Conservation (phyloP, 1,140 invertebrate genomes). For the Euwallacea similis region DNA sequence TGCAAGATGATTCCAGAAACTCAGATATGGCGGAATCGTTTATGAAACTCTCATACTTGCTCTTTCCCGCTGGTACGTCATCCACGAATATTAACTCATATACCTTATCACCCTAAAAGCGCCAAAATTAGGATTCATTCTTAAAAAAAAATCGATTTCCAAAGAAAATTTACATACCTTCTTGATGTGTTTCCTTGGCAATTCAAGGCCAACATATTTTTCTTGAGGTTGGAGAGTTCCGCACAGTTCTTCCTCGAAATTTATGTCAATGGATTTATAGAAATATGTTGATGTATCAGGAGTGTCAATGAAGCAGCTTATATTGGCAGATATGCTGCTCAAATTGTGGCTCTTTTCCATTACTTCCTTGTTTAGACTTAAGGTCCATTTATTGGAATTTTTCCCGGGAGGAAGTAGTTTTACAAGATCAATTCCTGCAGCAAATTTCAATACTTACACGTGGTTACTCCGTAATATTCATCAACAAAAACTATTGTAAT, state of each 20-base stretch:
- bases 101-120: not conserved
- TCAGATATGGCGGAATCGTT: not conserved
- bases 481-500: too few relatives aligned
- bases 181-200: not conserved
- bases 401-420: too few relatives aligned
- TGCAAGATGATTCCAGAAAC: not conserved
- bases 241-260: not conserved
- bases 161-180: not conserved
- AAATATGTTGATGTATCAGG: not conserved
- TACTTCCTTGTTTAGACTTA: too few relatives aligned
- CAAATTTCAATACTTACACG: too few relatives aligned
- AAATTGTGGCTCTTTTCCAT: too few relatives aligned
- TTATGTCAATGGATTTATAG: not conserved
- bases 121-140: not conserved
- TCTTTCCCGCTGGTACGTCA: not conserved
- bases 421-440: too few relatives aligned
- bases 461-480: too few relatives aligned
- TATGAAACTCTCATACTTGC: conserved; percentile 8
- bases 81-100: conserved; percentile 12
- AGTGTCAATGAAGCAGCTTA: conserved; percentile 4
- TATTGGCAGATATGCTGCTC: not conserved
- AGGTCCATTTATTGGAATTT: too few relatives aligned
- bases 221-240: not conserved
- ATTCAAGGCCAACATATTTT: not conserved
- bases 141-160: conserved; percentile 2